Conservation (phyloP, 2,113 vertebrate genomes). For the Erythrolamprus reginae region DNA sequence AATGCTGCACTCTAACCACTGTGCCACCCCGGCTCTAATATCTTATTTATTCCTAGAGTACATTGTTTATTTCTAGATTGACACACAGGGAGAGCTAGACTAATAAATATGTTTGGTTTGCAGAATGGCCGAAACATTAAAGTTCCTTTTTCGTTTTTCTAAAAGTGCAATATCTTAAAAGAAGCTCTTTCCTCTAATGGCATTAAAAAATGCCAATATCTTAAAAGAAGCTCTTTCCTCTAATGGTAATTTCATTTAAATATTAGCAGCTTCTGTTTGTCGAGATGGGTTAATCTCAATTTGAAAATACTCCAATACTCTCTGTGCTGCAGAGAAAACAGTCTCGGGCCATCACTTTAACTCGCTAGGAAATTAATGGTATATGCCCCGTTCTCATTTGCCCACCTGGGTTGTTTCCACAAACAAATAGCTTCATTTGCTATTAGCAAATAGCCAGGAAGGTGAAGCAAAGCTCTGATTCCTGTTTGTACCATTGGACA, state of each 20-base stretch:
- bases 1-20: too few species aligned
- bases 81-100: not conserved
- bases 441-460: not conserved
- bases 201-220: too few species aligned
- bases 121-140: not conserved
- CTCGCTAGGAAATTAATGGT: constrained; percentile 25
- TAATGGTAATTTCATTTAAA: not conserved
- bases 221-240: not conserved
- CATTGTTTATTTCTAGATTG: not conserved
- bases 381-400: not conserved
- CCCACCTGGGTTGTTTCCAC: not conserved
- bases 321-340: not conserved
- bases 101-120: not conserved
- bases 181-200: not conserved
- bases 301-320: constrained; percentile 26
- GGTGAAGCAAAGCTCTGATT: not conserved
- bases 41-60: not conserved
- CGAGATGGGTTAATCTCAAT: constrained; percentile 13
- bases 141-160: not conserved
- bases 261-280: constrained; percentile 22
- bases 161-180: not conserved
- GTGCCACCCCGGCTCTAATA: too few species aligned
- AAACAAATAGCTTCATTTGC: not conserved
- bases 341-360: constrained; percentile 27
- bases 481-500: not conserved